Evolutionary conservation across 1,140 invertebrate species (phyloP).

Genomic region (Armadillidium nasatum): DNA sequence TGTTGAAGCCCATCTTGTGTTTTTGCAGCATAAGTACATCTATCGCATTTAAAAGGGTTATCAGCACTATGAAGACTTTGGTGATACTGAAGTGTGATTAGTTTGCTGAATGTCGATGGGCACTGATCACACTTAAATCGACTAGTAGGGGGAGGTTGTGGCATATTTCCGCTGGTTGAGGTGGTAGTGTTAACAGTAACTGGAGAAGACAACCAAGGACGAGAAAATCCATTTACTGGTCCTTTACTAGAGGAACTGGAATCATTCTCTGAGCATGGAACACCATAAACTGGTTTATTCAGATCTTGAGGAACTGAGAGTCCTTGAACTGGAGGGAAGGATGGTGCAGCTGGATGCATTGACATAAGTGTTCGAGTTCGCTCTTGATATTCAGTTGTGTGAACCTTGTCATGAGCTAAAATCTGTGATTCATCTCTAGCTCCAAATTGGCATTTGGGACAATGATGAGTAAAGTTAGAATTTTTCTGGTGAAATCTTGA

Average conservation of each 20-base stretch:
- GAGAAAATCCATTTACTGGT: slow-evolving; percentile 20
- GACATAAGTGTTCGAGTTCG: slow-evolving; percentile 65
- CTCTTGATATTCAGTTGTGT: slow-evolving; percentile 72
- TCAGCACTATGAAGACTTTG: slow-evolving; percentile 64
- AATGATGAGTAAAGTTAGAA: slow-evolving; percentile 58
- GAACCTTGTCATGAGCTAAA: slow-evolving; percentile 68
- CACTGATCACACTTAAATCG: slow-evolving; percentile 61
- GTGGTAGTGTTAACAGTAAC: not conserved
- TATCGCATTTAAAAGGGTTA: slow-evolving; percentile 67
- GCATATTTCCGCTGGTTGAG: slow-evolving; percentile 17
- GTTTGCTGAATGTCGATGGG: slow-evolving; percentile 65
- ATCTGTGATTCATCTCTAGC: slow-evolving; percentile 63
- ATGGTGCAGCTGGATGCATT: slow-evolving; percentile 60
- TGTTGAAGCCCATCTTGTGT: slow-evolving; percentile 69
- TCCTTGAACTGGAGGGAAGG: slow-evolving; percentile 44
- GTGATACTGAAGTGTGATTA: slow-evolving; percentile 66
- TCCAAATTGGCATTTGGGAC: slow-evolving; percentile 72
- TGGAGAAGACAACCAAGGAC: not conserved
- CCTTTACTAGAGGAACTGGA: not conserved
- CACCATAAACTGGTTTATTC: not conserved
- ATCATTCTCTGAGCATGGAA: not conserved
- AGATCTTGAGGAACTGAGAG: slow-evolving; percentile 26
- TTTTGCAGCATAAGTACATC: slow-evolving; percentile 76
- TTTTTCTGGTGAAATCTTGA: slow-evolving; percentile 61
- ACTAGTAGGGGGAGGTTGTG: slow-evolving; percentile 43